Evolutionary conservation across 2,888 invertebrate genomes (phyloP).

Genomic region (Eremobia ochroleuca): DNA sequence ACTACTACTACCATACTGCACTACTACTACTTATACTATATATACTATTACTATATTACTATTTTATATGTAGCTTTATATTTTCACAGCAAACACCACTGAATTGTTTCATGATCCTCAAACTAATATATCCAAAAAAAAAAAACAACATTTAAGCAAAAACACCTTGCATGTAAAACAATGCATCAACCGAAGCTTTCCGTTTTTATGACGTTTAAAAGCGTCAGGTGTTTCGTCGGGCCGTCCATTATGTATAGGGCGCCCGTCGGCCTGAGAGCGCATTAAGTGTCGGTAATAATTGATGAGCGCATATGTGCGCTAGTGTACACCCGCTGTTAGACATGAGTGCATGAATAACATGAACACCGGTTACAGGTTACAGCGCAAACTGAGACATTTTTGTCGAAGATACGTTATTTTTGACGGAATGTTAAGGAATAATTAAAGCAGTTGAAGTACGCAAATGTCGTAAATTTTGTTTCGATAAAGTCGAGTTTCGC

Average conservation of each 20-base stretch:
- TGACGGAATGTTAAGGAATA: too few relatives aligned
- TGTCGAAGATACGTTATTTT: background rate
- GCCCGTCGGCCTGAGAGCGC: constrained; percentile 71
- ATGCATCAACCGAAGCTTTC: constrained; percentile 39
- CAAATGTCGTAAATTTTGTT: too few relatives aligned
- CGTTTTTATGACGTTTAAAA: constrained; percentile 66
- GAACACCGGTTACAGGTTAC: constrained; percentile 33
- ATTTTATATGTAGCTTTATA: background rate
- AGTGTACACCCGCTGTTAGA: constrained; percentile 60
- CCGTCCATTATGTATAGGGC: constrained; percentile 75
- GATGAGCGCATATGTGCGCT: constrained; percentile 71
- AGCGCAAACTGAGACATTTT: constrained; percentile 18
- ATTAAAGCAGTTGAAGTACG: too few relatives aligned
- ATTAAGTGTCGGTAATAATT: constrained; percentile 81
- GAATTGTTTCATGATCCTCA: background rate
- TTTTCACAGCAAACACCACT: background rate
- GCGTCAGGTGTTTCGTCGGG: constrained; percentile 76
- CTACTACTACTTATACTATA: too few relatives aligned
- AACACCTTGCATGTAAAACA: constrained; percentile 31
- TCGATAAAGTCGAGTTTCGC: too few relatives aligned
- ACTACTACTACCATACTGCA: too few relatives aligned
- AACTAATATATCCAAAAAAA: background rate
- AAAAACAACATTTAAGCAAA: background rate
- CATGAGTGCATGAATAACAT: constrained; percentile 64
- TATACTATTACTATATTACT: too few relatives aligned